phyloP scores from a whole-genome alignment of 2,113 vertebrate species.

The Anhinga anhinga region DNA sequence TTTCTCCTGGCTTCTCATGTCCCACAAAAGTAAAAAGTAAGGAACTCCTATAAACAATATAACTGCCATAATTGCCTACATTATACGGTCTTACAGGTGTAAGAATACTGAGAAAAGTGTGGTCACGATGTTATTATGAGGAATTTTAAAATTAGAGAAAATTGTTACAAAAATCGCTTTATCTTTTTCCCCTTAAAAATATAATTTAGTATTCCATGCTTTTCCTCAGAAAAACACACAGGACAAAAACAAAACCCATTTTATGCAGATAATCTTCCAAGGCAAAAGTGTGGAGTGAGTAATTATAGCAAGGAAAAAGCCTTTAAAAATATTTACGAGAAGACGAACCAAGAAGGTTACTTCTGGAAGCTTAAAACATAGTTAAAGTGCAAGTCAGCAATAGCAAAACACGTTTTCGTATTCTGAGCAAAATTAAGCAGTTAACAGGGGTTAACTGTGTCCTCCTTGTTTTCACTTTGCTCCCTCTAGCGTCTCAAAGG shows the following conservation, averaged over 20 bases:
- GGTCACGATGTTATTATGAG: neutral
- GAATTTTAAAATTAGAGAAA: neutral
- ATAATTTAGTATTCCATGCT: neutral
- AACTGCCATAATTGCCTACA: neutral
- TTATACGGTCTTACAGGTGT: neutral
- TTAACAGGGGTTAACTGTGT: fast-evolving
- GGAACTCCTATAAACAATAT: neutral
- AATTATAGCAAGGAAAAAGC: neutral
- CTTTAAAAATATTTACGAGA: neutral
- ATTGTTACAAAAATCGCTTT: neutral
- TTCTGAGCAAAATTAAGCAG: neutral
- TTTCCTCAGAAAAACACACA: neutral
- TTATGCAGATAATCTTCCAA: neutral
- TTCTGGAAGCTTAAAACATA: neutral
- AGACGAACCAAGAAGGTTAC: neutral
- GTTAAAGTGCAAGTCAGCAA: neutral
- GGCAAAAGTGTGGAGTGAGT: neutral
- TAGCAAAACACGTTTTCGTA: fast-evolving
- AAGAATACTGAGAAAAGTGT: neutral
- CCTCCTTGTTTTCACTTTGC: neutral
- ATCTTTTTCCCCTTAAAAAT: neutral
- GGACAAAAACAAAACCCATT: neutral
- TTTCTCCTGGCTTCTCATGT: neutral
- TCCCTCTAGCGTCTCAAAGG: neutral
- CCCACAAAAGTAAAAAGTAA: neutral